Conservation (phyloP, 2,888 invertebrate species). For the Rhyacophila evoluta region DNA sequence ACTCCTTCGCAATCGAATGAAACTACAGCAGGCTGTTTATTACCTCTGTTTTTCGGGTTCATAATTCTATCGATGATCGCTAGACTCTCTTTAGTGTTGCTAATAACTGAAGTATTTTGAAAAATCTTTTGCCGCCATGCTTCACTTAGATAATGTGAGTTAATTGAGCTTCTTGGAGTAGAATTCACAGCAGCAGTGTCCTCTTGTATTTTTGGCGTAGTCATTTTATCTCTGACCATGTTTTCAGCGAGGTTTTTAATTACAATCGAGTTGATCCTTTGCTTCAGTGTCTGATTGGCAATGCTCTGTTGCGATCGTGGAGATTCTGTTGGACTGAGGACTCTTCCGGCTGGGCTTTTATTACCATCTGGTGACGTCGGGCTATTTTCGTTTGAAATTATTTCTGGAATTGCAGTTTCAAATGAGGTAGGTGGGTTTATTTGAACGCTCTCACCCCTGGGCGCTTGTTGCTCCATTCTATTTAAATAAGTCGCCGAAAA, state of each 20-base stretch:
- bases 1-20: constrained; percentile 95
- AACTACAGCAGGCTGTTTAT: constrained; percentile 71
- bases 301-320: constrained; percentile 67
- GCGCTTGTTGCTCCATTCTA: constrained; percentile 56
- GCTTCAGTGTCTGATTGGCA: constrained; percentile 85
- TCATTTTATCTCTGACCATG: constrained; percentile 70
- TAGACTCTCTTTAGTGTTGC: constrained; percentile 81
- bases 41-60: constrained; percentile 65
- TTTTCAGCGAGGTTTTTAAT: constrained; percentile 92
- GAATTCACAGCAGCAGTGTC: constrained; percentile 64
- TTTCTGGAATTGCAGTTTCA: constrained; percentile 53
- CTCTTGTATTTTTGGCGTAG: constrained; percentile 56
- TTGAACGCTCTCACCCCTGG: constrained; percentile 57
- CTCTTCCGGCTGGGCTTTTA: constrained; percentile 64
- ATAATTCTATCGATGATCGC: constrained; percentile 82
- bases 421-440: constrained; percentile 39
- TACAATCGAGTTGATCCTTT: constrained; percentile 88
- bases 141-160: constrained; percentile 72
- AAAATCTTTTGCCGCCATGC: constrained; percentile 86
- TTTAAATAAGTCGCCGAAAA: constrained; percentile 72
- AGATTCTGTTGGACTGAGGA: constrained; percentile 69
- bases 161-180: constrained; percentile 64
- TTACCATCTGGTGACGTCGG: constrained; percentile 68
- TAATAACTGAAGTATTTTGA: constrained; percentile 85
- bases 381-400: constrained; percentile 57